Conservation (phyloP, 2,113 vertebrate species). For the Pteronura brasiliensis region DNA sequence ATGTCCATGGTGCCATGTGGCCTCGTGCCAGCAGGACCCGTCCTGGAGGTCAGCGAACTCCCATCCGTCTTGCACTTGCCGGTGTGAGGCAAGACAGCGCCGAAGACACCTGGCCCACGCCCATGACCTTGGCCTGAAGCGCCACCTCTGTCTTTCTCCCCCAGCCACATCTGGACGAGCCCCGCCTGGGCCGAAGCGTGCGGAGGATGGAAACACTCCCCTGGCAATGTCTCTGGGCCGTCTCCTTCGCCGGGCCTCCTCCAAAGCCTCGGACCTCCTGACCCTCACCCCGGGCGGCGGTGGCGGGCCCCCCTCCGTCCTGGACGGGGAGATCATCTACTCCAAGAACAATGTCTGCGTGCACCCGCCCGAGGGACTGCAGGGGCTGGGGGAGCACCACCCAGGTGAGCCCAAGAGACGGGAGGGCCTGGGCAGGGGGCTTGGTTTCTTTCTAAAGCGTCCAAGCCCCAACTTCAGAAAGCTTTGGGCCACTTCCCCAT, state of each 20-base stretch:
- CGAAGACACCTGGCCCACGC: rapidly evolving
- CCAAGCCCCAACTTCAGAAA: neutral
- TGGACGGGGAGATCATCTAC: slow-evolving; percentile 96
- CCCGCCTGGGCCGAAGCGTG: slow-evolving; percentile 50
- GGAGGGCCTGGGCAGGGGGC: neutral
- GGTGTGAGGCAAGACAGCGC: neutral
- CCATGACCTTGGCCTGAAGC: rapidly evolving
- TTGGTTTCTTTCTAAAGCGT: neutral
- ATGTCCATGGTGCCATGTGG: rapidly evolving
- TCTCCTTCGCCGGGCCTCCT: slow-evolving; percentile 96
- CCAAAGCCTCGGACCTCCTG: slow-evolving; percentile 96
- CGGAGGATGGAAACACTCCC: slow-evolving; percentile 92
- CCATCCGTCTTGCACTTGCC: rapidly evolving
- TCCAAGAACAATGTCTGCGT: slow-evolving; percentile 99
- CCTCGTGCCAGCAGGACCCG: rapidly evolving
- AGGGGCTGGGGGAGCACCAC: slow-evolving; percentile 92
- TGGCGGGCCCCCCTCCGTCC: slow-evolving; percentile 77
- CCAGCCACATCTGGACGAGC: slow-evolving; percentile 66
- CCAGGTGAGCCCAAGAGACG: slow-evolving; percentile 85
- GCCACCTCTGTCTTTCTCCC: neutral
- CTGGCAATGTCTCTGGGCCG: slow-evolving; percentile 96
- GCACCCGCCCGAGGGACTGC: slow-evolving; percentile 92
- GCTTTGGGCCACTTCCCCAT: neutral
- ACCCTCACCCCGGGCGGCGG: slow-evolving; percentile 86
- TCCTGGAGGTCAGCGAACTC: neutral